These are phyloP conservation scores for Pseudomyrmex gracilis DNA, from an alignment of 1,140 invertebrate species.

Conservation along the genomic window DNA sequence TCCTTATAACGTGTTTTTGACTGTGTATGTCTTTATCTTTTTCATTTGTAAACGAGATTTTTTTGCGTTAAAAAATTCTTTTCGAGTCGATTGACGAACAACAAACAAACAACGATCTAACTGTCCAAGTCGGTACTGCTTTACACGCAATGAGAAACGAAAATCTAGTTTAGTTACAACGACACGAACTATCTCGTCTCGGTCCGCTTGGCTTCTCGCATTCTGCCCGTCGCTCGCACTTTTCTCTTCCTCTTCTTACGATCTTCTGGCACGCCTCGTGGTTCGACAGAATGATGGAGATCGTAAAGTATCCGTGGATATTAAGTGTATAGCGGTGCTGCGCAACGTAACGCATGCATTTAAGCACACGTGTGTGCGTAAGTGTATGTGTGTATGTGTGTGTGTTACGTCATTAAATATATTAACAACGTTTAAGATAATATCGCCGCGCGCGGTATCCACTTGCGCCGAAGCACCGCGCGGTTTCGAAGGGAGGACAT, in stretches of 20 bases:
- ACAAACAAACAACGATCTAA: not conserved
- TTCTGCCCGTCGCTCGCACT: conserved; percentile 6
- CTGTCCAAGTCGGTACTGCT: not conserved
- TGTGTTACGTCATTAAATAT: conserved; percentile 61
- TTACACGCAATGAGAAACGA: not conserved
- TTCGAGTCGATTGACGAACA: not conserved
- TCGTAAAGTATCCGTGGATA: conserved; percentile 39
- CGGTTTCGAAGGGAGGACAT: not conserved
- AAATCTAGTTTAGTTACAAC: conserved; percentile 23
- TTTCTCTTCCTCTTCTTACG: conserved; percentile 6
- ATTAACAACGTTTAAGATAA: conserved; percentile 64
- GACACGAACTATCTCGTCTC: conserved; percentile 39
- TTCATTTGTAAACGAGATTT: not conserved
- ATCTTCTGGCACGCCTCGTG: not conserved
- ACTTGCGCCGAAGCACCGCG: conserved; percentile 10
- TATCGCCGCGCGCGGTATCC: conserved; percentile 44
- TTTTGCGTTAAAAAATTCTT: not conserved
- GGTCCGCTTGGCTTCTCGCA: conserved; percentile 12
- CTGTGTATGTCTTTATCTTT: not conserved
- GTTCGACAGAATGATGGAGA: conserved; percentile 34
- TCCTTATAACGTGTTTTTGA: too few species aligned
- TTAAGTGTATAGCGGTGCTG: conserved; percentile 48
- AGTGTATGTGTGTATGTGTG: conserved; percentile 16
- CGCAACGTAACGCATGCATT: conserved; percentile 43
- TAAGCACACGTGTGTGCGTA: conserved; percentile 16